Evolutionary conservation across 2,113 vertebrate species (phyloP), one percentile per base, ranked within the genome.

Genomic region (Tychaedon coryphoeus): DNA sequence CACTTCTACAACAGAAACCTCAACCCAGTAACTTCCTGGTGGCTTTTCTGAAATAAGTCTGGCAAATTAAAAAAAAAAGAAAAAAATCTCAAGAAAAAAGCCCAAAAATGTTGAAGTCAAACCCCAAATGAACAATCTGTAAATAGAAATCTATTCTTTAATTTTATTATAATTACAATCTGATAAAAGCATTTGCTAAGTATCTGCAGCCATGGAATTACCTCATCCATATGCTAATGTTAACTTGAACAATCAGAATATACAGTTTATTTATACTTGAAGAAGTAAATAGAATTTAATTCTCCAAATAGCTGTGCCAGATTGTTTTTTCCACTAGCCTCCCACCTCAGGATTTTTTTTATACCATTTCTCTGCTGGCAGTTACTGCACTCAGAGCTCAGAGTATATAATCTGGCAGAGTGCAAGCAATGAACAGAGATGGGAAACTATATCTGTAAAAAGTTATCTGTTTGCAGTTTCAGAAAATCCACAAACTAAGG

Each of bases 41-140:
- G 98, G 97, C 62, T 98, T 98, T 97, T 98, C 98, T 50, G 98
- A 98, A 94, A 99, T 97, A 73, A 99, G 97, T 91, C 98, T 99
- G 70, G 72, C 69, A 72, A 86, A 90, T 43, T 31, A 92, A 92
- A 79, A 64, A 48, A 4, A n/a, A 10, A 45, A 69, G 31, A 19
- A 47, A 48, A 26, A 60, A 34, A 3, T 6, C 26, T 29, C 26
- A 51, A 34, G 3, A 42, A 67, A 65, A 54, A 73, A 29, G 8
- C 5, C 15, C 45, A 67, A 54, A 94, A 69, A 67, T 19, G 25
- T 34, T 78, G 43, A 81, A 90, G 33, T 83, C 34, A 67, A 96
- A 64, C 8, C 29, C 25, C 43, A 95, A 85, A 33, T 40, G 62
- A 96, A 70, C 19, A 70, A 77, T 51, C 45, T 79, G n/a, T 43